Evolutionary conservation across 1,140 invertebrate species (phyloP).

Genomic region (Octopus bimaculoides): DNA sequence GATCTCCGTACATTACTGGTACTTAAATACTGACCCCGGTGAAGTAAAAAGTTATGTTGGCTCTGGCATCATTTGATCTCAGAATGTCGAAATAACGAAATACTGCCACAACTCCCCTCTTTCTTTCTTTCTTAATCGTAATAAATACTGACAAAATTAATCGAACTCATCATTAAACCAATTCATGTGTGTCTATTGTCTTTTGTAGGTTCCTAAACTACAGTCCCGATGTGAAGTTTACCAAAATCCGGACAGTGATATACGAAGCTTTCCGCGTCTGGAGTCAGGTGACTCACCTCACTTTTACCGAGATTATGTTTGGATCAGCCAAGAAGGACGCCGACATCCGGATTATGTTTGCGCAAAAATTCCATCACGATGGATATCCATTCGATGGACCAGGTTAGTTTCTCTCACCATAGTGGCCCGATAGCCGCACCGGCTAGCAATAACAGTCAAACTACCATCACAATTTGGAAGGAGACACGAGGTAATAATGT

Average conservation of each 20-base stretch:
- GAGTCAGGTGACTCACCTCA: constrained; percentile 46
- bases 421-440: too few species aligned
- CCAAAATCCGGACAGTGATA: constrained; percentile 32
- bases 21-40: too few species aligned
- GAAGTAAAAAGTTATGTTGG: too few species aligned
- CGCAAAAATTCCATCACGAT: constrained; percentile 47
- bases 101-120: not conserved
- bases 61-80: too few species aligned
- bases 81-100: too few species aligned
- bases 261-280: constrained; percentile 44
- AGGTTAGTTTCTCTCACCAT: constrained; percentile 30
- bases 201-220: constrained; percentile 39
- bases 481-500: too few species aligned
- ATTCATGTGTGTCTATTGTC: constrained; percentile 4
- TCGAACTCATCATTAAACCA: not conserved
- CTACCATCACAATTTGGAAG: not conserved
- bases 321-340: constrained; percentile 25
- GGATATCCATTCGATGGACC: constrained; percentile 54
- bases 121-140: not conserved
- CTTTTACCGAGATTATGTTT: constrained; percentile 38
- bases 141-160: too few species aligned
- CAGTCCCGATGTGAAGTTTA: constrained; percentile 33
- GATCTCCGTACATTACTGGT: too few species aligned
- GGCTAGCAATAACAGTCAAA: not conserved
- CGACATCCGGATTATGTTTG: constrained; percentile 51